Conservation (phyloP, 2,113 vertebrate genomes). For the Rhinolophus ferrumequinum region DNA sequence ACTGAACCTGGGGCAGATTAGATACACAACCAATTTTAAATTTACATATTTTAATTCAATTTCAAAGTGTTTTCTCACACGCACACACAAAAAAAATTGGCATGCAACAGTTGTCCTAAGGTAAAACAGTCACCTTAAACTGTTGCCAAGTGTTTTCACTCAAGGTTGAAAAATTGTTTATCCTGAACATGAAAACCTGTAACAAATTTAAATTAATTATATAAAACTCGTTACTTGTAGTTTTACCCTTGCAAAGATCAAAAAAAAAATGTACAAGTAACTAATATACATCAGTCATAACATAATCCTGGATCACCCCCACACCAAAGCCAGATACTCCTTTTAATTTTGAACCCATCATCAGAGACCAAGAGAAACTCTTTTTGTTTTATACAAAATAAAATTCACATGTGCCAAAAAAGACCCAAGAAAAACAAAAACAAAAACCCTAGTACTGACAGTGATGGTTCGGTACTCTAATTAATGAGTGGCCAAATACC, state of each 20-base stretch:
- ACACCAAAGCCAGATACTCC: slow-evolving; percentile 81
- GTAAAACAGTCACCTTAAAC: slow-evolving; percentile 82
- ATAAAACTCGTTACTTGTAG: slow-evolving; percentile 91
- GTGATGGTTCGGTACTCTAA: slow-evolving; percentile 71
- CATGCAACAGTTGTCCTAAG: slow-evolving; percentile 84
- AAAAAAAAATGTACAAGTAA: slow-evolving; percentile 85
- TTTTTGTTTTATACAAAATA: slow-evolving; percentile 83
- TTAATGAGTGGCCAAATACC: slow-evolving; percentile 72
- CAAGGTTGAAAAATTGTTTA: slow-evolving; percentile 87
- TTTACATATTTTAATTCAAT: slow-evolving; percentile 90
- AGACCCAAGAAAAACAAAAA: slow-evolving; percentile 78
- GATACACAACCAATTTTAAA: slow-evolving; percentile 90
- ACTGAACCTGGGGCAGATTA: slow-evolving; percentile 92
- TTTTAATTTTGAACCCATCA: slow-evolving; percentile 84
- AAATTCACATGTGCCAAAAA: slow-evolving; percentile 85
- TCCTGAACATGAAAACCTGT: slow-evolving; percentile 90
- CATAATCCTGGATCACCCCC: slow-evolving; percentile 86
- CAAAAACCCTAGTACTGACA: slow-evolving; percentile 79
- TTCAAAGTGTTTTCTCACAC: slow-evolving; percentile 84
- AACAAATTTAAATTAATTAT: slow-evolving; percentile 91
- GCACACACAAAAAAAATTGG: slow-evolving; percentile 81
- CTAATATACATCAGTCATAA: slow-evolving; percentile 91
- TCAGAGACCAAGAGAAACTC: slow-evolving; percentile 81
- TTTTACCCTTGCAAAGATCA: slow-evolving; percentile 85
- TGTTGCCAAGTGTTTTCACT: slow-evolving; percentile 85